phyloP scores from a whole-genome alignment of 53 echinoderm and acorn worm species.

The Luidia sarsii region DNA sequence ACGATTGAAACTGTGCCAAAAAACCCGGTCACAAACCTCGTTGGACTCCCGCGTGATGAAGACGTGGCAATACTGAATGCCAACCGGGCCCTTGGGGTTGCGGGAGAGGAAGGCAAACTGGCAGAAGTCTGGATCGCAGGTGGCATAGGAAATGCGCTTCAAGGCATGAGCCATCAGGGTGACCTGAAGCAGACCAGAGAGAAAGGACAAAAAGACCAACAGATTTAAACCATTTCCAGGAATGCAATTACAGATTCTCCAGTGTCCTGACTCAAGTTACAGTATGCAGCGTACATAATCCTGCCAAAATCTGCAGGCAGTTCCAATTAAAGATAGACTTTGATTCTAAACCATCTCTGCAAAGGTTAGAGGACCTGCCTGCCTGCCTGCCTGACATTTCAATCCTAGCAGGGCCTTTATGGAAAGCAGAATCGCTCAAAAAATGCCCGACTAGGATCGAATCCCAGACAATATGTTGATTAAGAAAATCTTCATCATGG shows the following conservation, averaged over 20 bases:
- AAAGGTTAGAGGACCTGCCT: too few species aligned
- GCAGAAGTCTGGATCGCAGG: constrained; percentile 91
- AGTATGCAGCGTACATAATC: too few species aligned
- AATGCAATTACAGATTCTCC: background rate
- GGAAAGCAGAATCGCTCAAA: too few species aligned
- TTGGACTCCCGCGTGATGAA: constrained; percentile 78
- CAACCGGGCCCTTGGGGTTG: constrained; percentile 98
- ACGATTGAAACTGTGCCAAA: too few species aligned
- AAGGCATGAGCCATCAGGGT: constrained; percentile 96
- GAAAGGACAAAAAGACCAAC: background rate
- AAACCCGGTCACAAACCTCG: constrained; percentile 89
- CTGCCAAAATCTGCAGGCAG: background rate
- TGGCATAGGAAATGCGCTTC: constrained; percentile 94
- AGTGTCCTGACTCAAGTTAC: too few species aligned
- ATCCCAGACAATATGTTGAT: too few species aligned
- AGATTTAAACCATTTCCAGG: too few species aligned
- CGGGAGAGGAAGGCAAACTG: constrained; percentile 97
- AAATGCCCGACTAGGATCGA: too few species aligned
- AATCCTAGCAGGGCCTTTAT: background rate
- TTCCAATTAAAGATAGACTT: background rate
- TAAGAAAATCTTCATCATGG: too few species aligned
- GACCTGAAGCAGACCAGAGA: constrained; percentile 69
- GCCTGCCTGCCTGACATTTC: constrained; percentile 10
- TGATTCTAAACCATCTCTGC: too few species aligned
- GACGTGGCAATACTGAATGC: constrained; percentile 98